These are phyloP conservation scores for Chrosomus eos DNA, from an alignment of 2,797 vertebrate species.

Conservation along the genomic window DNA sequence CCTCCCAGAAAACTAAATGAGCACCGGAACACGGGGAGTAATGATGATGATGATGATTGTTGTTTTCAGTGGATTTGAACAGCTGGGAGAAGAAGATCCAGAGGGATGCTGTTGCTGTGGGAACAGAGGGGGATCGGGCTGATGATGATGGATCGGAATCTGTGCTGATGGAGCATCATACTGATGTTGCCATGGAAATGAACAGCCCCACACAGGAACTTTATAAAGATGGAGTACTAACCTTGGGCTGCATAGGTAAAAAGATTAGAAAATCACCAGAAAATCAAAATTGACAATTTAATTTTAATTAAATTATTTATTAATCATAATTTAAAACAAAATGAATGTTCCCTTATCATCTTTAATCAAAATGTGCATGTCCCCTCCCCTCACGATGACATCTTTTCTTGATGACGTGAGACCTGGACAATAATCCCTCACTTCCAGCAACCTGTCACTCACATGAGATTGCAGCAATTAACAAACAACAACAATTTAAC, in stretches of 20 bases:
- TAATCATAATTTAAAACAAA: not conserved
- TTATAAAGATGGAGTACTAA: conserved; percentile 90
- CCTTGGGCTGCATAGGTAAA: conserved; percentile 89
- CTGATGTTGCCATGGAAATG: conserved; percentile 85
- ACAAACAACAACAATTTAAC: not conserved
- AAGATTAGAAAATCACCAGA: not conserved
- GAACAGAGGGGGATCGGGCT: conserved; percentile 69
- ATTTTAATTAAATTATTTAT: no score
- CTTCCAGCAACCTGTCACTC: not conserved
- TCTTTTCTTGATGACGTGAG: not conserved
- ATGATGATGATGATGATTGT: conserved; percentile 33
- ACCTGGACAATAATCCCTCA: not conserved
- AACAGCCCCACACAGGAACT: conserved; percentile 78
- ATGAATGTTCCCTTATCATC: not conserved
- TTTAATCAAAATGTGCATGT: not conserved
- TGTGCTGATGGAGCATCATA: conserved; percentile 86
- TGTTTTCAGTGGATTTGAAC: conserved; percentile 83
- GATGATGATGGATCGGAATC: conserved; percentile 76
- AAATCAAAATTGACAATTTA: not conserved
- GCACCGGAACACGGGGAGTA: not conserved
- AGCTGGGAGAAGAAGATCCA: conserved; percentile 94
- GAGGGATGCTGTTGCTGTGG: conserved; percentile 78
- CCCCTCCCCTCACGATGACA: no score
- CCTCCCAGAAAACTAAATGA: not conserved
- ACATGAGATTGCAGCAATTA: not conserved